Evolutionary conservation across 2,113 vertebrate genomes (phyloP).

Genomic region (Ceyx cyanopectus): DNA sequence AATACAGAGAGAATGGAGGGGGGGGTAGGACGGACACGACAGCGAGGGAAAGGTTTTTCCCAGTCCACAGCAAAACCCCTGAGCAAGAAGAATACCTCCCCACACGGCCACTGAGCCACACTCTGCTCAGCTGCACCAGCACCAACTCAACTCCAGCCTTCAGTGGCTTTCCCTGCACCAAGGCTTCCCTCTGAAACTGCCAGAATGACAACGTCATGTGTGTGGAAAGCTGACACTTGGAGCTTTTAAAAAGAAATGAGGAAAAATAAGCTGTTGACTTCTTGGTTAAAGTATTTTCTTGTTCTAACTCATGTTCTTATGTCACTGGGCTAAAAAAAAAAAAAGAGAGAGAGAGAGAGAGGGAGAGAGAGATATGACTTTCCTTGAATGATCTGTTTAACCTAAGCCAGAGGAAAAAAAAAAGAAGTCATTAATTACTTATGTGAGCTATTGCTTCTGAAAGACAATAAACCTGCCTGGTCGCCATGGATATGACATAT

Average conservation of each 20-base stretch:
- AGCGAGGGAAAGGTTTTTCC: not conserved
- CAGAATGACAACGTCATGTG: constrained; percentile 77
- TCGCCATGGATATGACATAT: constrained; percentile 99
- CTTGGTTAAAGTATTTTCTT: constrained; percentile 84
- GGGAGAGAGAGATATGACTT: constrained; percentile 91
- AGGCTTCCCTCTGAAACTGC: constrained; percentile 43
- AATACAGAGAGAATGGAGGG: constrained; percentile 22
- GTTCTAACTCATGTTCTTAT: constrained; percentile 95
- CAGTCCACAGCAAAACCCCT: constrained; percentile 58
- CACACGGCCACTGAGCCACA: not conserved
- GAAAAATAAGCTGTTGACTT: constrained; percentile 81
- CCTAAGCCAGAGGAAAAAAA: constrained; percentile 96
- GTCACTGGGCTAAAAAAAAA: constrained; percentile 81
- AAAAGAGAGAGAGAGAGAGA: constrained; percentile 27
- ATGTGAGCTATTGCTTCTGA: constrained; percentile 99
- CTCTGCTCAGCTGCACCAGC: constrained; percentile 20
- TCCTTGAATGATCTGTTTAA: constrained; percentile 99
- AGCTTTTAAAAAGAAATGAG: constrained; percentile 77
- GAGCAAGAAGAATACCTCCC: constrained; percentile 39
- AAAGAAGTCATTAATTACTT: constrained; percentile 99
- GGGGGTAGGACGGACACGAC: not conserved
- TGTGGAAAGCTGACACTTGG: constrained; percentile 77
- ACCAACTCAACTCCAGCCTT: constrained; percentile 53
- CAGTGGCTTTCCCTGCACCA: constrained; percentile 50
- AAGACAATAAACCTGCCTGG: constrained; percentile 99